Percentiles rank a stretch among this genome's conserved stretches.
phyloP scores from a whole-genome alignment of 2,113 vertebrate species.

The Bubo blakistoni region DNA sequence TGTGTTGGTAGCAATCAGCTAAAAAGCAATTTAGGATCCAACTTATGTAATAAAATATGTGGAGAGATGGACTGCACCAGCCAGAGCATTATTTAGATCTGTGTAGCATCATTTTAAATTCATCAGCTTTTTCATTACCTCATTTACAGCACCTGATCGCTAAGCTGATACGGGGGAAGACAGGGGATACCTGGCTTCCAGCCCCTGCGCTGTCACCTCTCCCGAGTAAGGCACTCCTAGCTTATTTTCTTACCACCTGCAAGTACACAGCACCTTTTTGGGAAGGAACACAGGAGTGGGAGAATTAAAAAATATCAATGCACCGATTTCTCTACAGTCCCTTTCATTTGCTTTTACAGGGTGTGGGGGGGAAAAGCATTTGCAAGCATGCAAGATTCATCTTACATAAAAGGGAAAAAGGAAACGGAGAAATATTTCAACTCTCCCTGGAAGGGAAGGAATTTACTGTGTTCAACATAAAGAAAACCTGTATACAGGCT shows the following conservation, averaged over 20 bases:
- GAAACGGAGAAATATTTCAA: background rate
- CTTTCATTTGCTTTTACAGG: background rate
- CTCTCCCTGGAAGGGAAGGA: background rate
- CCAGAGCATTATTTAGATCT: background rate
- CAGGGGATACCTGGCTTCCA: background rate
- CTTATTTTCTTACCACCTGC: background rate
- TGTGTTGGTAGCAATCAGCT: background rate
- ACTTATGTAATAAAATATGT: background rate
- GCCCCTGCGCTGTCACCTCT: background rate
- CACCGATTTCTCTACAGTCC: background rate
- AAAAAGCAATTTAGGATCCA: slow-evolving; percentile 7
- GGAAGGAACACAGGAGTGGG: background rate
- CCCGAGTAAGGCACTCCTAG: rapidly evolving
- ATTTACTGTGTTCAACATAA: background rate
- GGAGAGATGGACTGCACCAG: background rate
- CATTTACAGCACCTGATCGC: background rate
- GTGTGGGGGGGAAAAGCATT: background rate
- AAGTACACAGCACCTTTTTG: background rate
- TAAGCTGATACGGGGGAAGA: rapidly evolving
- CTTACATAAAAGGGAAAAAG: background rate
- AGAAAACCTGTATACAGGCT: background rate
- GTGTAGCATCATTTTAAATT: background rate
- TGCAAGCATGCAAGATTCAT: background rate
- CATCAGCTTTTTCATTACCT: background rate
- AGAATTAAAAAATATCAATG: background rate